A percentile compares a stretch with the other conserved stretches of the same genome.
phyloP scores from a whole-genome alignment of 1,140 invertebrate genomes.

The Stegodyphus dumicola region DNA sequence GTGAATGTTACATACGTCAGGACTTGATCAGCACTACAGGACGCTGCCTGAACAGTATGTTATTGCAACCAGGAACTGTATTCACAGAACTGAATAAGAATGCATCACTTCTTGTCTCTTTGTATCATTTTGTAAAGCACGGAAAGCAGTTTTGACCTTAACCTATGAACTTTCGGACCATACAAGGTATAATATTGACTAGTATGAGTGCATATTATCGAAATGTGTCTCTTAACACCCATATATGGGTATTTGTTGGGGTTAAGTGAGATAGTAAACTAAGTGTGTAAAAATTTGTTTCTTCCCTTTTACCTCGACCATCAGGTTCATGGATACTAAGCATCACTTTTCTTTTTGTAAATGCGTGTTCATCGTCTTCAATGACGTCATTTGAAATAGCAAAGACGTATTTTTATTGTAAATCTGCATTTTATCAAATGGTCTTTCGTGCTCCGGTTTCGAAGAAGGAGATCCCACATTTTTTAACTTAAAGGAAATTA shows the following conservation, averaged over 20 bases:
- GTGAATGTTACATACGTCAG: slow-evolving; percentile 26
- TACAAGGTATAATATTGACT: slow-evolving; percentile 54
- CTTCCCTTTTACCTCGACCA: slow-evolving; percentile 3
- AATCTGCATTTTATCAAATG: slow-evolving; percentile 48
- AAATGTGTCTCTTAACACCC: slow-evolving; percentile 3
- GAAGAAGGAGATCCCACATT: slow-evolving; percentile 14
- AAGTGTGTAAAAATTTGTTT: not conserved
- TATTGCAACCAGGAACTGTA: too few species aligned
- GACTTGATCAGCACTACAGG: too few species aligned
- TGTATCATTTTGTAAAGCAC: slow-evolving; percentile 48
- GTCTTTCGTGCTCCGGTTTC: slow-evolving; percentile 24
- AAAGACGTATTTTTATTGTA: slow-evolving; percentile 52
- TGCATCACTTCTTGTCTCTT: slow-evolving; percentile 19
- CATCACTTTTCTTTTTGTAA: slow-evolving; percentile 14
- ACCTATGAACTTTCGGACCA: slow-evolving; percentile 40
- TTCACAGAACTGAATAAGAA: slow-evolving; percentile 9
- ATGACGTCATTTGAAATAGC: slow-evolving; percentile 5
- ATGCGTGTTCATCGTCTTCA: slow-evolving; percentile 22
- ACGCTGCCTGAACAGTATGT: too few species aligned
- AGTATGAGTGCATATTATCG: slow-evolving; percentile 18
- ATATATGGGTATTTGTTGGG: slow-evolving; percentile 3
- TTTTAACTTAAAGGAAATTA: too few species aligned
- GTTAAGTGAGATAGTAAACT: not conserved
- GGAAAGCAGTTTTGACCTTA: not conserved
- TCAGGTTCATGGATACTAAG: not conserved